Base-by-base conservation (phyloP, 2,888 invertebrate species). In the Zaprionus bogoriensis region DNA sequence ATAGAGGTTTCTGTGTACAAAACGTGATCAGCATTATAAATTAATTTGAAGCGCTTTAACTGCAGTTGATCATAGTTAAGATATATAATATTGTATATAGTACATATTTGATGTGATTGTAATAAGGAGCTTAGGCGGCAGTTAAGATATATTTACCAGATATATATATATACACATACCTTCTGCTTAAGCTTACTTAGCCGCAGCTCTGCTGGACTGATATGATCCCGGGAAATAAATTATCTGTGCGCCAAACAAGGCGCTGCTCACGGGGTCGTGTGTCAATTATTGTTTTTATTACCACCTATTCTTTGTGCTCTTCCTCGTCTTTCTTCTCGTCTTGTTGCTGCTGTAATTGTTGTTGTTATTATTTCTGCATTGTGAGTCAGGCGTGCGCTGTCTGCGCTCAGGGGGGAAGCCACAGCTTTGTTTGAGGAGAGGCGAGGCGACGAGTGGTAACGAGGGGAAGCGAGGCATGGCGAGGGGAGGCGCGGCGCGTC, bases 211-310 rank as follows among this genome's bases (percentile, higher is more conserved):
- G n/a, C 32, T 36, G 32, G 32, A 14, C n/a, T 36, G 32, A 17
- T 36, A 6, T 17, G 9, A 36, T 17, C 32, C 32, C 32, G 32
- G 32, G 17, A 36, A 17, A 36, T 36, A 39, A 39, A 20, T 19
- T 39, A 42, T 46, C 60, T 22, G 22, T 7, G 4, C 20, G 38
- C 69, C 69, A 27, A 47, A 69, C 68, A 74, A 68, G 74, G 74
- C 39, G 23, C 28, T 19, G 54, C 12, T 45, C 38, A 46, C 19
- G 55, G 60, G 46, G 32, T 59, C 67, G 53, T 47, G 17, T 42
- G 70, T 70, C 63, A 62, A 62, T 74, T 70, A 55, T 52, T 19
- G 28, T 46, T 74, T 57, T 70, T 74, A 57, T 68, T 53, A 54
- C 41, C 32, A 25, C 54, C 62, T 53, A 47, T 54, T 54, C 48